These are phyloP conservation scores for Troides helena DNA, from an alignment of 2,888 invertebrate genomes.

Conservation along the genomic window DNA sequence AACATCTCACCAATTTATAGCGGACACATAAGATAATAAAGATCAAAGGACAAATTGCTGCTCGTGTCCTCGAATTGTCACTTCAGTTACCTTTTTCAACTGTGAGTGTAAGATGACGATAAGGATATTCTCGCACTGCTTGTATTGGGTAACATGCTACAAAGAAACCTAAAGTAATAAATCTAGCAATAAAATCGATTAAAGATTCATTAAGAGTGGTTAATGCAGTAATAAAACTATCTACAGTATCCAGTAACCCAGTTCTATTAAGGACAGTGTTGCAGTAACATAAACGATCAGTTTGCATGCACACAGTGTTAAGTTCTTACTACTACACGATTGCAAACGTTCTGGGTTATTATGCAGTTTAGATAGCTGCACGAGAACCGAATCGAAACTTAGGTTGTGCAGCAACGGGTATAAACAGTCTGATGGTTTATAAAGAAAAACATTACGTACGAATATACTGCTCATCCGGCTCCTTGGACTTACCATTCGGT, in stretches of 20 bases:
- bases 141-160: not conserved
- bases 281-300: not conserved
- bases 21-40: no score
- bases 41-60: no score
- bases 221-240: not conserved
- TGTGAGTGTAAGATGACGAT: no score
- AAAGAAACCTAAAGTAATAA: not conserved
- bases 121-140: no score
- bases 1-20: no score
- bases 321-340: not conserved
- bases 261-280: not conserved
- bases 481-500: no score
- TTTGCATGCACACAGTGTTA: constrained; percentile 4
- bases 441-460: no score
- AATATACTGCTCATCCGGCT: no score
- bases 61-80: no score
- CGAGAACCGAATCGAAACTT: not conserved
- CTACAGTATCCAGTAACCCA: not conserved
- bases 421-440: no score
- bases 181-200: not conserved
- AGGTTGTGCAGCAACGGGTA: not conserved
- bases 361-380: not conserved
- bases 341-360: not conserved
- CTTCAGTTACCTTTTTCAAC: no score
- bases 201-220: not conserved